These are phyloP conservation scores for Lomographa bimaculata DNA, from an alignment of 2,888 invertebrate species.

Conservation along the genomic window DNA sequence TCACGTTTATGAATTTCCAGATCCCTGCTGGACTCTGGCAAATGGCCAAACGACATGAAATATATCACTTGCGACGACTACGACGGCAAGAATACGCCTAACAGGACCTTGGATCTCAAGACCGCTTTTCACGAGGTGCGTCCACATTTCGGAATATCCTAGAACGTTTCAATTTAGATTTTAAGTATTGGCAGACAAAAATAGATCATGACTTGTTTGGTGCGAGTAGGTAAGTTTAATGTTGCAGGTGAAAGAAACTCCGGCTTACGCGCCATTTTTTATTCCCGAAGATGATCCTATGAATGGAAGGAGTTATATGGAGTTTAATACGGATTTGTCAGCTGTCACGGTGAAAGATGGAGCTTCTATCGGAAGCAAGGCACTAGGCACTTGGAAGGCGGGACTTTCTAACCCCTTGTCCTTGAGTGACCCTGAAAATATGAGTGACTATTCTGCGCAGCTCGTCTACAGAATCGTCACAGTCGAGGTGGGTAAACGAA, in stretches of 20 bases:
- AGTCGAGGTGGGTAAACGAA: conserved; percentile 87
- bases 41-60: conserved; percentile 88
- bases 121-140: conserved; percentile 87
- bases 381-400: conserved; percentile 90
- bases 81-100: conserved; percentile 90
- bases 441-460: conserved; percentile 90
- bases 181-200: conserved; percentile 11
- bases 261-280: conserved; percentile 87
- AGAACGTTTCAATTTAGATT: conserved; percentile 8
- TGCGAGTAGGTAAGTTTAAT: conserved; percentile 11
- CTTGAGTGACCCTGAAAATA: conserved; percentile 85
- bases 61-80: conserved; percentile 92
- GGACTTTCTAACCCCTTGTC: conserved; percentile 87
- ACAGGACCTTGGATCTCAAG: conserved; percentile 87
- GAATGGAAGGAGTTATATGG: conserved; percentile 90
- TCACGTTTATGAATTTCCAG: conserved; percentile 79
- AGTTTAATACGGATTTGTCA: conserved; percentile 88
- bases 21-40: conserved; percentile 87
- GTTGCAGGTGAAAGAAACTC: conserved; percentile 83
- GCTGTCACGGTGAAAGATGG: conserved; percentile 89
- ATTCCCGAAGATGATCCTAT: conserved; percentile 84
- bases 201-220: conserved; percentile 15
- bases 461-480: conserved; percentile 94
- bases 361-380: conserved; percentile 87
- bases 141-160: conserved; percentile 35